Conservation (phyloP, 2,113 vertebrate species). For the Rhodinocichla rosea region DNA sequence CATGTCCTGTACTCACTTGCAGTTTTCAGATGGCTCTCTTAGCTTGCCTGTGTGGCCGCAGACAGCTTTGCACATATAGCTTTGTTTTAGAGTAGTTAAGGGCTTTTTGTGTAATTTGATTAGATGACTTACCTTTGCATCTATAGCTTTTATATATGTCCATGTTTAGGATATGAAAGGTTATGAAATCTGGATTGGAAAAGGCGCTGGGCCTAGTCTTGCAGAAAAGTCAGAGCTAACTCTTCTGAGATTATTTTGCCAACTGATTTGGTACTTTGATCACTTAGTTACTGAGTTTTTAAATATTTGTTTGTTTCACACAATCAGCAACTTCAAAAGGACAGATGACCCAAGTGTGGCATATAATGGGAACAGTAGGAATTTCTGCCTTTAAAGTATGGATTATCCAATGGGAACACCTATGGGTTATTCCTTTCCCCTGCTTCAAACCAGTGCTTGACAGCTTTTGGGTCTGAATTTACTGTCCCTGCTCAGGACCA, state of each 20-base stretch:
- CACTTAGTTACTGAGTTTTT: neutral
- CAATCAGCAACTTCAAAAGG: neutral
- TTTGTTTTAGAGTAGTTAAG: neutral
- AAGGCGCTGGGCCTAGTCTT: neutral
- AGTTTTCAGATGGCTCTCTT: neutral
- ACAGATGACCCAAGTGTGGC: neutral
- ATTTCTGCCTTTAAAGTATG: neutral
- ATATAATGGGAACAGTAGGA: neutral
- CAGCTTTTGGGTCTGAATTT: neutral
- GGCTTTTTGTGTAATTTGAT: rapidly evolving
- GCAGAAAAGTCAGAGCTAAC: neutral
- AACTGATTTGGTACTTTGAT: neutral
- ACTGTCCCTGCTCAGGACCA: neutral
- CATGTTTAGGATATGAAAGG: neutral
- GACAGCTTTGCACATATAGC: neutral
- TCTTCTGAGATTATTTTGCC: neutral
- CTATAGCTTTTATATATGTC: neutral
- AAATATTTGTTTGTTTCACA: neutral
- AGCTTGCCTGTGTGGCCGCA: neutral
- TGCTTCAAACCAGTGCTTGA: neutral
- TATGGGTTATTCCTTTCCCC: neutral
- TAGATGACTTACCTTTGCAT: neutral
- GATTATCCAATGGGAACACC: neutral
- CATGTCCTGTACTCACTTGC: neutral
- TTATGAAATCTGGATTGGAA: neutral